Conservation (phyloP, 2,113 vertebrate species). For the Pavo muticus region DNA sequence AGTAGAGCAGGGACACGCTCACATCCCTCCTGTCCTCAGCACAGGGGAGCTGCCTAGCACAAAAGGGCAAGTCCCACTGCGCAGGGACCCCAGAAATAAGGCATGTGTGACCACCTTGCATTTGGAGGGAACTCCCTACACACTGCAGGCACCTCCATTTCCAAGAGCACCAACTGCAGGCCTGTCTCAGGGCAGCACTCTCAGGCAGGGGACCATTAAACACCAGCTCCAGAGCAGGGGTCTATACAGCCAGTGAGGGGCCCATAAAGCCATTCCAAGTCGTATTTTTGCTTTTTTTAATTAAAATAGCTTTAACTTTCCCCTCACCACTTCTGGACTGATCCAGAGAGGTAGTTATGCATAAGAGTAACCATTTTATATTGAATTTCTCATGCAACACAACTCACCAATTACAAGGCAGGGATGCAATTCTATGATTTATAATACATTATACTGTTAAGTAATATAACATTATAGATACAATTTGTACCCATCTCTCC, state of each 20-base stretch:
- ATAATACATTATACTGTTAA: slow-evolving; percentile 86
- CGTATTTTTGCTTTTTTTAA: slow-evolving; percentile 66
- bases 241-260: slow-evolving; percentile 33
- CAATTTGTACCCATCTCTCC: slow-evolving; percentile 84
- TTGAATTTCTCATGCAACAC: slow-evolving; percentile 82
- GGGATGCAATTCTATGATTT: slow-evolving; percentile 83
- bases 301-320: slow-evolving; percentile 76
- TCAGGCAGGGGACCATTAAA: slow-evolving; percentile 17
- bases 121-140: no score
- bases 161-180: background rate
- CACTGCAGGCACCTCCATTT: background rate
- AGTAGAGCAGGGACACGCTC: background rate
- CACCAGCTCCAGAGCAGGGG: background rate
- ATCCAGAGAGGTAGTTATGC: slow-evolving; percentile 78
- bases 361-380: slow-evolving; percentile 78
- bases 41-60: no score
- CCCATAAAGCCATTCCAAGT: slow-evolving; percentile 52
- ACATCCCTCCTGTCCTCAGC: background rate
- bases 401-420: slow-evolving; percentile 84
- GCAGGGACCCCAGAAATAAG: background rate
- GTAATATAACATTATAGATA: slow-evolving; percentile 87
- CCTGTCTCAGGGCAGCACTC: no score
- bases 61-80: no score
- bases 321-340: slow-evolving; percentile 66
- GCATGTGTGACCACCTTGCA: background rate